Evolutionary conservation across 2,797 vertebrate species (phyloP).

Genomic region (Podarcis lilfordi): DNA sequence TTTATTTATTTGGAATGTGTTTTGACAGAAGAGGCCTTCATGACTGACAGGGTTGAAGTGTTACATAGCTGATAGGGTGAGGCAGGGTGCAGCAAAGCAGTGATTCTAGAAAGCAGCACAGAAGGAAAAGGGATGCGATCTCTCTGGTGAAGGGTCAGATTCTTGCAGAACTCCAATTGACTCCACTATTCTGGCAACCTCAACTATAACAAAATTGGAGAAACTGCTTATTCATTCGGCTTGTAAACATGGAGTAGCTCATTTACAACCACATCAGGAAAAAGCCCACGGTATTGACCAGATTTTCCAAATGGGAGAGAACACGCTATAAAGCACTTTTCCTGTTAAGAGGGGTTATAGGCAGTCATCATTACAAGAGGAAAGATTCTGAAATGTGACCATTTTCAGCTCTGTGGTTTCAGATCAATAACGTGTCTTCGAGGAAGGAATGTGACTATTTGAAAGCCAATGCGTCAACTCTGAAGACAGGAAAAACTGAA

Average conservation of each 20-base stretch:
- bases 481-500: constrained; percentile 35
- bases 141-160: neutral
- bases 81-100: neutral
- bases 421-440: constrained; percentile 69
- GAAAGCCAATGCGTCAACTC: constrained; percentile 57
- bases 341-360: constrained; percentile 33
- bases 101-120: neutral
- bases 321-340: constrained; percentile 36
- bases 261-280: constrained; percentile 12
- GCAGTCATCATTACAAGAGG: constrained; percentile 46
- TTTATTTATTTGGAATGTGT: neutral
- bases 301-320: constrained; percentile 38
- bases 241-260: neutral
- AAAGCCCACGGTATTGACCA: neutral
- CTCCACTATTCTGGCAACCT: neutral
- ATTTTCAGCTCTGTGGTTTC: constrained; percentile 57
- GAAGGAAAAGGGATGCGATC: neutral
- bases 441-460: constrained; percentile 55
- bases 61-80: neutral
- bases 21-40: neutral
- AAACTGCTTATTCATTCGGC: neutral
- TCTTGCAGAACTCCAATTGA: neutral
- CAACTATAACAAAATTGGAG: neutral
- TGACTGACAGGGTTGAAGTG: neutral
- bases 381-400: constrained; percentile 53